Evolutionary conservation across 2,888 invertebrate species (phyloP).

Genomic region (Polydrusus cervinus): DNA sequence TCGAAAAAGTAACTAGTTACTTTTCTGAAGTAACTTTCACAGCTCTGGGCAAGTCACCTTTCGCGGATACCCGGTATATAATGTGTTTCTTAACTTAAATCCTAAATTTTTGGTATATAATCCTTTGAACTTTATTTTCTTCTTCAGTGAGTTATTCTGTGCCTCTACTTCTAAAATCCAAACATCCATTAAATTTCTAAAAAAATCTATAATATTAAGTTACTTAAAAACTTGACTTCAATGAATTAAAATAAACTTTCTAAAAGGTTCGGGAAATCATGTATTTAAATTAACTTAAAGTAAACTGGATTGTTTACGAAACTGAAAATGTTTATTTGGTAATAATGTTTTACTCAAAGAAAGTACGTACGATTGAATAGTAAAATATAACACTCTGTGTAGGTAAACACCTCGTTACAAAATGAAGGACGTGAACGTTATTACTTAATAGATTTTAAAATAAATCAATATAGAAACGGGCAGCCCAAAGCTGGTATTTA

Average conservation of each 20-base stretch:
- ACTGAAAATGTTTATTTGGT: conserved; percentile 7
- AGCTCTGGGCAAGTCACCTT: too few species aligned
- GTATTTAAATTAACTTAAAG: conserved; percentile 9
- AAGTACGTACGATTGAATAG: neutral
- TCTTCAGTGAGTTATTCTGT: too few species aligned
- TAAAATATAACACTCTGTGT: neutral
- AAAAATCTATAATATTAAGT: neutral
- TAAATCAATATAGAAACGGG: too few species aligned
- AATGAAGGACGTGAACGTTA: too few species aligned
- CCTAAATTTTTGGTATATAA: too few species aligned
- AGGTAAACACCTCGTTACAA: neutral
- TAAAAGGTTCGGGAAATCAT: neutral
- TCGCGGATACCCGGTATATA: too few species aligned
- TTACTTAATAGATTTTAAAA: too few species aligned
- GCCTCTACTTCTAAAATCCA: neutral
- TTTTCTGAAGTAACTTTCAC: too few species aligned
- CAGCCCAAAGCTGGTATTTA: too few species aligned
- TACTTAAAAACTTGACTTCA: neutral
- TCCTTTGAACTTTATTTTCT: too few species aligned
- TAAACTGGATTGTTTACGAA: conserved; percentile 8
- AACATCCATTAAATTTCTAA: neutral
- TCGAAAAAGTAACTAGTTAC: too few species aligned
- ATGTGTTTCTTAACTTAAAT: too few species aligned
- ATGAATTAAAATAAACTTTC: conserved; percentile 1
- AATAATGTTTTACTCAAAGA: neutral